Evolutionary conservation across 2,113 vertebrate species (phyloP), one percentile per base, ranked within the genome.

Genomic region (Hippoglossus stenolepis): DNA sequence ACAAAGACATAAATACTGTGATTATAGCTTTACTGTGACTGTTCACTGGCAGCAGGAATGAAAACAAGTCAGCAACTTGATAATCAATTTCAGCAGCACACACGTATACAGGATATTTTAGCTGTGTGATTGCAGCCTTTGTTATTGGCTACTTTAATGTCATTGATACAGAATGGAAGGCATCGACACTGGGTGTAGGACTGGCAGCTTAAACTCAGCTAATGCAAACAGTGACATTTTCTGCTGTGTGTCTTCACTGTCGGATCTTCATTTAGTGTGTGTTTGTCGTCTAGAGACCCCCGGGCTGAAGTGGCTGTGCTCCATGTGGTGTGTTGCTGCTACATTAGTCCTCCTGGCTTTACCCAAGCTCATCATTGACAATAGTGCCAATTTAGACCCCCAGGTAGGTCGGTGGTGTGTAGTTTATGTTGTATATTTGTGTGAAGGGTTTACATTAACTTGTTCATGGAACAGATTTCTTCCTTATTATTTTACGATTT

Each of bases 261-360:
- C 57, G 3, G 8, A 65, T 80, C 6, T 65, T 20, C 59, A 28
- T 59, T 23, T 62, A 74, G 45, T 59, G 28, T 73, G 72, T 72
- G 66, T 82, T 59, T 71, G 61, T 84, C 38, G 6, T 84, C 7
- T 60, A 94, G 92, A 91, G 73, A 89, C 26, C 57, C 85, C 90
- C 3, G 20, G 82, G n/a, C 65, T 94, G 77, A 94, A 93, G 91
- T 93, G 84, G 82, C 66, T 88, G 60, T 95, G 93, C 71, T 43
- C 93, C 65, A 54, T 62, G 28, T 95, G 93, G 93, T 67, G 43
- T 47, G 21, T 74, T 0, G 26, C 75, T 11, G 91, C 79, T 47
- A 45, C 65, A 2, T 51, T 87, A 10, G 82, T 85, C 20, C 83
- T 92, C 17, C 61, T 87, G 67, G 21, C 77, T 84, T 83, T 93